phyloP scores from a whole-genome alignment of 2,888 invertebrate species.

The Agriotes lineatus region DNA sequence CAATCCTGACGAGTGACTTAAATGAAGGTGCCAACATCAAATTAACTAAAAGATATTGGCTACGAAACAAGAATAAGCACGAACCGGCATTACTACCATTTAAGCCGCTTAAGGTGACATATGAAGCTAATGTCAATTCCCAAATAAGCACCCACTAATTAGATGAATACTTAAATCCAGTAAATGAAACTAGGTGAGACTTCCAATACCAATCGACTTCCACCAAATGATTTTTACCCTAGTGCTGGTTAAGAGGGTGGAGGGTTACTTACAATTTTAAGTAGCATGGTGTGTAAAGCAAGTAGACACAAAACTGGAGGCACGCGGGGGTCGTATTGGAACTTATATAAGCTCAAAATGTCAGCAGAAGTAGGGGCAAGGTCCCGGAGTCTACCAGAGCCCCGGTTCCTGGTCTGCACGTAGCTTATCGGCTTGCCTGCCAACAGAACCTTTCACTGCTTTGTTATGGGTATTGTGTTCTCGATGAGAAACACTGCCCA shows the following conservation, averaged over 20 bases:
- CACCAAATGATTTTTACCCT: not conserved
- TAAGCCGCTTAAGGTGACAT: too few relatives aligned
- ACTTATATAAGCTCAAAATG: conserved; percentile 62
- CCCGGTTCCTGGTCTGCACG: conserved; percentile 57
- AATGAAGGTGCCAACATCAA: too few relatives aligned
- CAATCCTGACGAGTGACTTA: too few relatives aligned
- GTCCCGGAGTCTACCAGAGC: conserved; percentile 63
- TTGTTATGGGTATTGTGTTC: conserved; percentile 40
- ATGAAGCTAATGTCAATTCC: too few relatives aligned
- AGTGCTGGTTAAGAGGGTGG: not conserved
- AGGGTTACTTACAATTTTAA: conserved; percentile 63
- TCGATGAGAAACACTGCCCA: conserved; percentile 15
- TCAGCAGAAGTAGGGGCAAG: conserved; percentile 62
- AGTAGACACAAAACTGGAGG: conserved; percentile 63
- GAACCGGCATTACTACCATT: too few relatives aligned
- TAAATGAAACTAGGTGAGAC: too few relatives aligned
- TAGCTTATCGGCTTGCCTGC: conserved; percentile 47
- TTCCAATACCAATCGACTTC: not conserved
- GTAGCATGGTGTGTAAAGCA: conserved; percentile 58
- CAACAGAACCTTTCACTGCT: conserved; percentile 51
- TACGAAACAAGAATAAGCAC: too few relatives aligned
- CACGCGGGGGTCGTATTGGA: conserved; percentile 62
- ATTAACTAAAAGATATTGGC: too few relatives aligned
- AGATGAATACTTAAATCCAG: too few relatives aligned
- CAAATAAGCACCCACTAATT: too few relatives aligned